Evolutionary conservation across 2,888 invertebrate species (phyloP), one percentile per base, ranked within the genome.

Genomic region (Ormyrus thymus): DNA sequence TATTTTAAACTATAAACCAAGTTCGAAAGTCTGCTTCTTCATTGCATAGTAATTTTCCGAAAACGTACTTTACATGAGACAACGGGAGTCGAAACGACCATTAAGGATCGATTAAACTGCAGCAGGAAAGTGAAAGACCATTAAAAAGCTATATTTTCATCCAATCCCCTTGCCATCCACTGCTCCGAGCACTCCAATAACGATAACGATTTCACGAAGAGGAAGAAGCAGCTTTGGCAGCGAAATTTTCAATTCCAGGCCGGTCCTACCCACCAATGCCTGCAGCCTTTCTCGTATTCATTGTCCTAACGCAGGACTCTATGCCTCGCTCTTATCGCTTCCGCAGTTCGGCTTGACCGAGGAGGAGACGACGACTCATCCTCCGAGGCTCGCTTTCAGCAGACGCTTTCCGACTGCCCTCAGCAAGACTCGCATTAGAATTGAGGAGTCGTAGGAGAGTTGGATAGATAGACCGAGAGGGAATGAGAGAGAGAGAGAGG

Each of bases 341-440:
- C 62, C 68, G 68, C 78, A 78, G 78, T 78, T 73, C 76, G 70
- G 68, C 68, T 71, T 76, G 74, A 71, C 78, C 78, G 61, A 76
- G 58, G 70, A 62, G 48, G 29, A 29, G 29, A 29, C 29, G 29
- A 15, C 51, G 55, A 45, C 75, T 58, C 74, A 15, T 45, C 56
- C 55, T 10, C 15, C 72, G 11, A 29, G n/a, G 10, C 10, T 9
- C 48, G 13, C 29, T n/a, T 7, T 29, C 48, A 4, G 13, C 65
- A 73, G 73, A 65, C 56, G 73, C 65, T 65, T 62, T 75, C 75
- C n/a, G 53, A 68, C 75, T 62, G 11, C 56, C 62, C 51, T 62
- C 61, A 1, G 61, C 55, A 48, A 62, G 72, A 59, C 61, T 79
- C 76, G 81, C 71, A 78, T 81, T 82, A 79, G 78, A 75, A 79